phyloP scores from a whole-genome alignment of 1,140 invertebrate species.

The Nylanderia fulva region DNA sequence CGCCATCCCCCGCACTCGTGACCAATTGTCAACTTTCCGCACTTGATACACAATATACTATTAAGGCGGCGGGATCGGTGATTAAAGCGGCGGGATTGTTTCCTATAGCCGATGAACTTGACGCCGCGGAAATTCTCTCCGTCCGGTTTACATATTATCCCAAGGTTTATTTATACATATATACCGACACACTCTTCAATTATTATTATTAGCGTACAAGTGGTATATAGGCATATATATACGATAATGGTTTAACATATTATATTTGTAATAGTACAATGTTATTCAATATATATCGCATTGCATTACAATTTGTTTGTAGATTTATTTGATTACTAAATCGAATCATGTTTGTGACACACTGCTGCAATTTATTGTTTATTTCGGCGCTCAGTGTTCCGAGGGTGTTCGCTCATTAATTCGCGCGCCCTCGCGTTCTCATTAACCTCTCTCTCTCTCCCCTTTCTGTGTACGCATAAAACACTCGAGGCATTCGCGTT shows the following conservation, averaged over 20 bases:
- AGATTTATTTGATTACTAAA: constrained; percentile 44
- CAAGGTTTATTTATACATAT: not conserved
- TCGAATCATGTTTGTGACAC: constrained; percentile 18
- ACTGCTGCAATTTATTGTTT: constrained; percentile 42
- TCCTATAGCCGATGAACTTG: not conserved
- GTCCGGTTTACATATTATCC: not conserved
- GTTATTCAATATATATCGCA: constrained; percentile 14
- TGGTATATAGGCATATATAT: too few species aligned
- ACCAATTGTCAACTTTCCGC: too few species aligned
- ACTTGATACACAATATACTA: too few species aligned
- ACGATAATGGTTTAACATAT: not conserved
- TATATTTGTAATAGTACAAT: constrained; percentile 13
- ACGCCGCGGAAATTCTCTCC: not conserved
- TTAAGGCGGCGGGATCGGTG: constrained; percentile 35
- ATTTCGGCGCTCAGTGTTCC: not conserved
- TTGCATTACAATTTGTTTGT: constrained; percentile 21
- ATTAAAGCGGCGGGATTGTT: constrained; percentile 48
- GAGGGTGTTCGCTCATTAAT: constrained; percentile 31
- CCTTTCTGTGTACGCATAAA: not conserved
- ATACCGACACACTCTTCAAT: not conserved
- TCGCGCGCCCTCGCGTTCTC: constrained; percentile 19
- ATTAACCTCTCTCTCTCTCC: constrained; percentile 35
- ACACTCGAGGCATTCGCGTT: constrained; percentile 20
- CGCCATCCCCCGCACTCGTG: too few species aligned
- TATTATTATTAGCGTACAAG: not conserved